A percentile compares a stretch with the other conserved stretches of the same genome.
phyloP scores from a whole-genome alignment of 2,888 invertebrate species.

The Siphlonurus alternatus region DNA sequence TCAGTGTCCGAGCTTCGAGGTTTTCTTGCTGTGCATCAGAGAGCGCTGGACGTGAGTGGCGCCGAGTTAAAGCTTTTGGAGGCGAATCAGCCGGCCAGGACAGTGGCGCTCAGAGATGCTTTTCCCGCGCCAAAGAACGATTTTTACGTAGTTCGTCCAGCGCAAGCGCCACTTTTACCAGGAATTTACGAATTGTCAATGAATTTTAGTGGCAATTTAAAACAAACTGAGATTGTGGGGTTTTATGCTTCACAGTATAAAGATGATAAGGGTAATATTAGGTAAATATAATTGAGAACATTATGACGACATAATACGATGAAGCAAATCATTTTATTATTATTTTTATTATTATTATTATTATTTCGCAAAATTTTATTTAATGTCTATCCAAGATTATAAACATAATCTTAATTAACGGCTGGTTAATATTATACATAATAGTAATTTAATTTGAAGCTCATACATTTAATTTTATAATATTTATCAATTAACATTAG shows the following conservation, averaged over 20 bases:
- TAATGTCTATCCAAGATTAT: too few species aligned
- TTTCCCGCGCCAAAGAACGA: conserved; percentile 18
- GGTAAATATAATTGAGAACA: conserved; percentile 17
- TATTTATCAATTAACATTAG: too few species aligned
- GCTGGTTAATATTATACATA: too few species aligned
- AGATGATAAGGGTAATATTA: conserved; percentile 22
- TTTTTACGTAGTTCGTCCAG: conserved; percentile 16
- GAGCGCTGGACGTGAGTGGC: conserved; percentile 29
- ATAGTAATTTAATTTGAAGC: too few species aligned
- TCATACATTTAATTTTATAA: too few species aligned
- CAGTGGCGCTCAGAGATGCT: conserved; percentile 30
- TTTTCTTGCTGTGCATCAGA: conserved; percentile 33
- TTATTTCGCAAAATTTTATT: too few species aligned
- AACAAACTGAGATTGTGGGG: conserved; percentile 43
- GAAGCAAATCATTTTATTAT: too few species aligned
- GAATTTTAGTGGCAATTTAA: conserved; percentile 34
- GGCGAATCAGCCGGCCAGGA: conserved; percentile 25
- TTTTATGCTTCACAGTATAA: conserved; percentile 51
- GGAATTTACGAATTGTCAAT: conserved; percentile 29
- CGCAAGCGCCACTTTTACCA: conserved; percentile 18
- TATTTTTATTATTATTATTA: too few species aligned
- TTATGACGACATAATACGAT: conserved; percentile 5
- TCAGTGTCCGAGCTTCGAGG: conserved; percentile 27
- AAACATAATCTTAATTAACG: too few species aligned
- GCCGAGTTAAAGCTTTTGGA: conserved; percentile 27